Conservation (phyloP, 2,797 vertebrate species). For the Myotis planiceps region DNA sequence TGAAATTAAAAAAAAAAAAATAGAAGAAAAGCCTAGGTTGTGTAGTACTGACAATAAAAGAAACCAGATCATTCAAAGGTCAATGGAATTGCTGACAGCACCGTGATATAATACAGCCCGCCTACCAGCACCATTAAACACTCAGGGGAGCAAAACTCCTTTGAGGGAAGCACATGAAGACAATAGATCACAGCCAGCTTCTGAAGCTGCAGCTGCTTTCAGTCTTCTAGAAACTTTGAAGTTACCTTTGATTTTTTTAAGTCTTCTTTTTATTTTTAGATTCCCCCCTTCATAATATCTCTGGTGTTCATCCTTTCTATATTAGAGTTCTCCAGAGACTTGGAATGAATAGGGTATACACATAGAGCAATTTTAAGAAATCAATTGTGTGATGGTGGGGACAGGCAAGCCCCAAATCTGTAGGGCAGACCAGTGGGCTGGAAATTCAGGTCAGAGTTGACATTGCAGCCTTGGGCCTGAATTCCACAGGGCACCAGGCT, state of each 20-base stretch:
- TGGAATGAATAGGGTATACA: not conserved
- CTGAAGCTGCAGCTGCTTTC: not conserved
- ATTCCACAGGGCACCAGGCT: not conserved
- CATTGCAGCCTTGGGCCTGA: not conserved
- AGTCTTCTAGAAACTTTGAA: constrained; percentile 38
- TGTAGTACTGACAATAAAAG: not conserved
- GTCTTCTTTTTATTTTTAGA: not conserved
- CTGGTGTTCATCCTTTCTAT: not conserved
- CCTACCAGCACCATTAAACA: not conserved
- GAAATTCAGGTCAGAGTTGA: not conserved
- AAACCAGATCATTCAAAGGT: constrained; percentile 2
- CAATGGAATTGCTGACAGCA: not conserved
- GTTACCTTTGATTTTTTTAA: constrained; percentile 40
- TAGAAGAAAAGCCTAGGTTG: not conserved
- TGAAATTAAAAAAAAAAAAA: not conserved
- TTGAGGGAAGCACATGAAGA: not conserved
- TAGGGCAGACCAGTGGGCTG: not conserved
- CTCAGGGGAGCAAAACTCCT: not conserved
- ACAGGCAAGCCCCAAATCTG: not conserved
- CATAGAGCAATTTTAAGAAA: not conserved
- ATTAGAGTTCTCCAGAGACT: not conserved
- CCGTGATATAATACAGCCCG: not conserved
- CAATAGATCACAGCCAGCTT: not conserved
- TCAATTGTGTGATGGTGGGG: not conserved
- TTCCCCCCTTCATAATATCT: not conserved